Evolutionary conservation across 92 coral and sea anemone species (phyloP), one percentile per base, ranked within the genome.

Genomic region (Heliopora coerulea): DNA sequence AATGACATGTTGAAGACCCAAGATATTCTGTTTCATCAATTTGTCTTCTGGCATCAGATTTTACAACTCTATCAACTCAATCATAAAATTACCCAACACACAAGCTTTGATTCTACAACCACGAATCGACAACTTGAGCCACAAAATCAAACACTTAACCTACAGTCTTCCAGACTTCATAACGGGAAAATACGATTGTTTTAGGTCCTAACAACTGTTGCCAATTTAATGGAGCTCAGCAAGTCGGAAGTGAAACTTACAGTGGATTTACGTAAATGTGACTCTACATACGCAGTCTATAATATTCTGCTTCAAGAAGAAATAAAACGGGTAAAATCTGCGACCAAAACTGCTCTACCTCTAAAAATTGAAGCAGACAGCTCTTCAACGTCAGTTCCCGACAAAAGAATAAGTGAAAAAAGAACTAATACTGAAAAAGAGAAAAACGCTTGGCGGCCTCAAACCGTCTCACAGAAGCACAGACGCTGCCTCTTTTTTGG

Each of bases 271-370:
- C 83, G 88, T 20, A 72, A 91, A 26, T 86, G 80, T 59, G 98
- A 93, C 82, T 82, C 96, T 34, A 70, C 90, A 1, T 85, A 88
- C 15, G 96, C 93, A 9, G 88, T 90, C 18, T 90, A 90, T 56
- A 80, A 87, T 68, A 82, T 90, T 19, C 35, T 88, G 5, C 50
- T 93, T 34, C 93, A 90, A 59, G 91, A 90, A 46, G 90, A 90
- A 79, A 65, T 80, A 54, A 80, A 84, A 19, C 40, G 24, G 11
- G 19, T n/a, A 1, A 48, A 49, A 32, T 21, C 54, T 14, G 35
- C 75, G 14, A 24, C 18, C 60, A 65, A 65, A 23, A 65, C 33
- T 26, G 39, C 49, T 9, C 28, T 40, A 8, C n/a, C 75, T 5
- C 19, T 48, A 1, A 54, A 44, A 0, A 68, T 68, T 27, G 12